These are phyloP conservation scores for Takifugu rubripes DNA, from an alignment of 2,797 vertebrate genomes.

Conservation along the genomic window DNA sequence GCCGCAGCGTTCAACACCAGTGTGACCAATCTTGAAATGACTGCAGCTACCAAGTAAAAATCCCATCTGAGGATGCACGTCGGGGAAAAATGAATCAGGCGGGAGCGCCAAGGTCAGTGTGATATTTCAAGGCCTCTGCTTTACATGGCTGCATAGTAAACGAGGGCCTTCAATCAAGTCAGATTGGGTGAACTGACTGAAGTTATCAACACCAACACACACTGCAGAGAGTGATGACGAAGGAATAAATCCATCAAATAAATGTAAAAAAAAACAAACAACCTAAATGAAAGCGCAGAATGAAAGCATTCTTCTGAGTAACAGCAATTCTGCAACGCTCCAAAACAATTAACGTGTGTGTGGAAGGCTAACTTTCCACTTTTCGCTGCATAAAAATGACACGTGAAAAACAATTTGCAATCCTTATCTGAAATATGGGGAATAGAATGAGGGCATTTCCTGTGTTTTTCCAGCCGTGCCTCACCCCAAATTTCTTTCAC, in stretches of 20 bases:
- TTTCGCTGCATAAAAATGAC: not conserved
- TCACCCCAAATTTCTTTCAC: slow-evolving; percentile 17
- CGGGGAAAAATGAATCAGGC: slow-evolving; percentile 65
- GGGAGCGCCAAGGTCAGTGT: slow-evolving; percentile 74
- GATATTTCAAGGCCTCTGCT: slow-evolving; percentile 73
- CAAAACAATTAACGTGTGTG: not conserved
- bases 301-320: not conserved
- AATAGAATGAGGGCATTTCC: not conserved
- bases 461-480: slow-evolving; percentile 10
- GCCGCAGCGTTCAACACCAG: no score
- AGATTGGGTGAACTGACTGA: slow-evolving; percentile 63
- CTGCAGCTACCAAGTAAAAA: slow-evolving; percentile 28
- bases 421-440: slow-evolving; percentile 8
- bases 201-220: slow-evolving; percentile 44
- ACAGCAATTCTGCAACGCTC: no score
- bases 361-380: not conserved
- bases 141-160: slow-evolving; percentile 79
- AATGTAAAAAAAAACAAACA: slow-evolving; percentile 22
- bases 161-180: slow-evolving; percentile 78
- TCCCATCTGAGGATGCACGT: slow-evolving; percentile 48
- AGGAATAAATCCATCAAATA: slow-evolving; percentile 73
- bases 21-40: slow-evolving; percentile 29
- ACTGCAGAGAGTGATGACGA: slow-evolving; percentile 63
- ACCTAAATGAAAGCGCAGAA: slow-evolving; percentile 21
- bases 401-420: not conserved